These are phyloP conservation scores for Panagrolaimus sp. DNA, from an alignment of 1,140 invertebrate species.

Conservation along the genomic window DNA sequence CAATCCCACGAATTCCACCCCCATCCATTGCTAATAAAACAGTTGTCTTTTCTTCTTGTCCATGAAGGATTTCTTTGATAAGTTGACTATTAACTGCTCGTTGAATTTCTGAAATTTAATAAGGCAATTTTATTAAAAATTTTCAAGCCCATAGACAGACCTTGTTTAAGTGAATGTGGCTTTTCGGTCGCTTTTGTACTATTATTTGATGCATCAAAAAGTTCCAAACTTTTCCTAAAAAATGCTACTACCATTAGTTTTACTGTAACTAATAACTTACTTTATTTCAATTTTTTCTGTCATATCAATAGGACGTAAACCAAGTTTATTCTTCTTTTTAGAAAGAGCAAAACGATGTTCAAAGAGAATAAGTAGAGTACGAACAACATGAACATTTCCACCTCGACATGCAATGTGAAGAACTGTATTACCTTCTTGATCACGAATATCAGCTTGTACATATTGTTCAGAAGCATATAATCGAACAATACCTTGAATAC, in stretches of 20 bases:
- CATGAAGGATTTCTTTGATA: constrained; percentile 7
- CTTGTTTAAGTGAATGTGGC: not conserved
- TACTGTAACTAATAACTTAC: constrained; percentile 6
- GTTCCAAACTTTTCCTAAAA: constrained; percentile 21
- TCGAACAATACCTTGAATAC: constrained; percentile 14
- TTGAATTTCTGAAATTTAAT: constrained; percentile 14
- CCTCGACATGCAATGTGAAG: constrained; percentile 19
- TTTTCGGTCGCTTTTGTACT: not conserved
- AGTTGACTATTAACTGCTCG: not conserved
- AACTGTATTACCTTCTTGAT: constrained; percentile 15
- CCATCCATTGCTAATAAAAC: constrained; percentile 41
- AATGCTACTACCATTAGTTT: not conserved
- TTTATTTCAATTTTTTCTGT: constrained; percentile 15
- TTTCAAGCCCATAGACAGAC: too few relatives aligned
- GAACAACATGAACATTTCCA: constrained; percentile 14
- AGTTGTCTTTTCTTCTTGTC: constrained; percentile 13
- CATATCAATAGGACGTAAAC: constrained; percentile 15
- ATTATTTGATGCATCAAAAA: constrained; percentile 1
- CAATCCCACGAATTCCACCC: constrained; percentile 43
- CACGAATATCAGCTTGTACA: constrained; percentile 6
- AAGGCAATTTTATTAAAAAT: not conserved
- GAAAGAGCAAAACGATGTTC: not conserved
- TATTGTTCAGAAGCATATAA: constrained; percentile 9
- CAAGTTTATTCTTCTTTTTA: constrained; percentile 10
- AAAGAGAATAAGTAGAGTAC: constrained; percentile 15